Evolutionary conservation across 2,113 vertebrate genomes (phyloP).

Genomic region (Agelaius tricolor): DNA sequence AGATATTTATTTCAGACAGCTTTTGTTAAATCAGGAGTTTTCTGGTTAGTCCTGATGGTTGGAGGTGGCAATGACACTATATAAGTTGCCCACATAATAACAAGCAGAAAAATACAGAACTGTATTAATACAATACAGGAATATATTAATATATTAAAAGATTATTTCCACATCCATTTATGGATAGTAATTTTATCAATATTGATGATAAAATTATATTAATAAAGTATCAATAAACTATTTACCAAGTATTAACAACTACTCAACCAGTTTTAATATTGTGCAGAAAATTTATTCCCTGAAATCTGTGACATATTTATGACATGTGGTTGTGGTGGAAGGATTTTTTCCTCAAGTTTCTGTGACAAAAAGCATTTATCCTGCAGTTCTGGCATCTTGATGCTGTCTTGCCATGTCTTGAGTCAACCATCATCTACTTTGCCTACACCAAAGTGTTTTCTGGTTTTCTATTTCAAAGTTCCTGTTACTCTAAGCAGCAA

Average conservation of each 20-base stretch:
- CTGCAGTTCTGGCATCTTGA: not conserved
- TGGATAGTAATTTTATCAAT: not conserved
- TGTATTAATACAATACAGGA: not conserved
- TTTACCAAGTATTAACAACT: not conserved
- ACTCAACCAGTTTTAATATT: not conserved
- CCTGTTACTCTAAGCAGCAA: not conserved
- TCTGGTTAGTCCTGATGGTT: not conserved
- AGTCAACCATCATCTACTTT: not conserved
- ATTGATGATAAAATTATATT: not conserved
- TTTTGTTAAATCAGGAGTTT: not conserved
- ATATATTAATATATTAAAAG: not conserved
- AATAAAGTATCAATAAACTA: not conserved
- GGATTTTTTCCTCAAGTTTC: not conserved
- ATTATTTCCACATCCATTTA: not conserved
- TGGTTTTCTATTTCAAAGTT: not conserved
- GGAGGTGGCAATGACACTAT: not conserved
- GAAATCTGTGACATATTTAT: not conserved
- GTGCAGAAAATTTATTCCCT: not conserved
- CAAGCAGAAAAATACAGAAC: not conserved
- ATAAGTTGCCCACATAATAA: fast-evolving
- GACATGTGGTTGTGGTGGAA: not conserved
- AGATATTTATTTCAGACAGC: not conserved
- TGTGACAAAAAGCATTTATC: not conserved
- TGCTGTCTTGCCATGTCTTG: not conserved
- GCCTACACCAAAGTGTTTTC: not conserved